Evolutionary conservation across 2,888 invertebrate species (phyloP).

Genomic region (Pandemis cinnamomeana): DNA sequence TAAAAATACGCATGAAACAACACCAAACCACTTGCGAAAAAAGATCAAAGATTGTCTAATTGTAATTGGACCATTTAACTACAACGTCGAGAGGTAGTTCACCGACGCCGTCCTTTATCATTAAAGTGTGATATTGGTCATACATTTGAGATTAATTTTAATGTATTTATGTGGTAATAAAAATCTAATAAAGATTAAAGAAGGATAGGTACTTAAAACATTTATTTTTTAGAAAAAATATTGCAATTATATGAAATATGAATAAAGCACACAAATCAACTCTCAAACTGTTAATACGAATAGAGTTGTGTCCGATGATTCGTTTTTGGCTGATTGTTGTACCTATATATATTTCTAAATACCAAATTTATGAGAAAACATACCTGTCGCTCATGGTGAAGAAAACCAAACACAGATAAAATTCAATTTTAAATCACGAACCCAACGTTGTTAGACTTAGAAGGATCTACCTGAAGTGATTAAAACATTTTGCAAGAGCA

Average conservation of each 20-base stretch:
- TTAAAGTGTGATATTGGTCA: background rate
- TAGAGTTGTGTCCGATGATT: no score
- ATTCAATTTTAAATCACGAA: background rate
- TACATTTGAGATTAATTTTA: background rate
- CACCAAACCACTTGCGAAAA: no score
- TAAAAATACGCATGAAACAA: no score
- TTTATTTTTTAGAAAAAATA: no score
- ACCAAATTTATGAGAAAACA: background rate
- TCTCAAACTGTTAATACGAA: no score
- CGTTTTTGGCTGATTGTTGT: no score
- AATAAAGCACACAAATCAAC: no score
- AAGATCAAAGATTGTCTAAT: background rate
- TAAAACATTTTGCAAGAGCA: slow-evolving; percentile 4
- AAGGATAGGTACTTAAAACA: background rate
- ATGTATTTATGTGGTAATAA: background rate
- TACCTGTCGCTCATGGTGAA: slow-evolving; percentile 27
- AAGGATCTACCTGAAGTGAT: background rate
- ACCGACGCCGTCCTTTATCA: background rate
- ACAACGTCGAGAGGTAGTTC: background rate
- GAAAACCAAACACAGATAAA: slow-evolving; percentile 1
- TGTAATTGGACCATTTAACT: no score
- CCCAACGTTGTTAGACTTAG: background rate
- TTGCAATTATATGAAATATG: no score
- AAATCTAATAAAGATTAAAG: slow-evolving; percentile 1
- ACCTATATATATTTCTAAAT: no score